A percentile compares a stretch with the other conserved stretches of the same genome.
These are phyloP conservation scores for Drosophila pseudoananassae DNA, from an alignment of 1,140 invertebrate genomes.

Conservation along the genomic window DNA sequence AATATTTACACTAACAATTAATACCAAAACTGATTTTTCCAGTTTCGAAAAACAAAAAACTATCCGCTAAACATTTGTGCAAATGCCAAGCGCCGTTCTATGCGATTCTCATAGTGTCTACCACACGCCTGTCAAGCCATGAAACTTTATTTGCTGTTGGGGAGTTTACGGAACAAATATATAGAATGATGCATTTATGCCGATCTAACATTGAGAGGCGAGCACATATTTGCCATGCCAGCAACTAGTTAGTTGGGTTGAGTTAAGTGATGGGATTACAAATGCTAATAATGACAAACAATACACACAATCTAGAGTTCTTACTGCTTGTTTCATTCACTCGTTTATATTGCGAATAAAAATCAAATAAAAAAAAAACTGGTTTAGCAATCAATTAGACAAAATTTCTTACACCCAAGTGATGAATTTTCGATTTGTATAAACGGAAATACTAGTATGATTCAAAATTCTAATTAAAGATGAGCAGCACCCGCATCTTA, in stretches of 20 bases:
- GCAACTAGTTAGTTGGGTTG: neutral
- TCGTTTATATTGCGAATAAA: neutral
- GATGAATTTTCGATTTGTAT: neutral
- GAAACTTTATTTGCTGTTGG: constrained; percentile 22
- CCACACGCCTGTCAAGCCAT: constrained; percentile 5
- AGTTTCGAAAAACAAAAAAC: constrained; percentile 1
- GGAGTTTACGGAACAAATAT: constrained; percentile 37
- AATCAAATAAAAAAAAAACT: neutral
- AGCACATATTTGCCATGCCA: constrained; percentile 28
- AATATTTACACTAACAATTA: constrained; percentile 5
- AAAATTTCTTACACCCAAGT: constrained; percentile 3
- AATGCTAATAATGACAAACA: constrained; percentile 3
- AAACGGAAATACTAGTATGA: neutral
- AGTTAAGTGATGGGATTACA: neutral
- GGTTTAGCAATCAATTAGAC: neutral
- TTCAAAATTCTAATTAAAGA: neutral
- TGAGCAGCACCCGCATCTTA: constrained; percentile 1
- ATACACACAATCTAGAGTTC: neutral
- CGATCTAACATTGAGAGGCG: constrained; percentile 21
- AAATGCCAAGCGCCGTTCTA: constrained; percentile 6
- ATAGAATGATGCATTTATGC: constrained; percentile 22
- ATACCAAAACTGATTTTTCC: constrained; percentile 8
- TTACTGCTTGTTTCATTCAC: neutral
- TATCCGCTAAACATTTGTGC: neutral
- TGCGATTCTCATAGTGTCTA: neutral